Base-by-base conservation (phyloP, 2,797 vertebrate genomes). In the Euthynnus affinis region DNA sequence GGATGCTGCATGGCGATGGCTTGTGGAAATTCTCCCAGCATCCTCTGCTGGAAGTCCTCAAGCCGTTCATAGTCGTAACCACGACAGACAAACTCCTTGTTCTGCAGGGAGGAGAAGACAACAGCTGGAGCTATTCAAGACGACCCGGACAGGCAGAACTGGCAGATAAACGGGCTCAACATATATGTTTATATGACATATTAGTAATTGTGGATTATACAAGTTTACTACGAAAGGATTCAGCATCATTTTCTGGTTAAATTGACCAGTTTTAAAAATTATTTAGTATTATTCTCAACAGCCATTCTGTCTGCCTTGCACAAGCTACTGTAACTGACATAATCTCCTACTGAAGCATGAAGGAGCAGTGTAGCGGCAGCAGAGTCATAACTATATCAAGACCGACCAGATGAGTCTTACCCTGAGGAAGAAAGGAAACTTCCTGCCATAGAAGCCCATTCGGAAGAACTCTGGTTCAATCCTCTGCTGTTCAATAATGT, bases 1-100 rank as follows among this genome's bases (percentile, higher is more conserved):
- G 98, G 98, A 89, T 99, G 98, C 94, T 99, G 98, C 98, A 99
- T 99, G 86, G 98, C 98, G 8, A 99, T 98, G 37, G 98, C 98
- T 87, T 99, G 98, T 1, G 98, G 98, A 88, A 99, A 99, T 94
- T 99, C 98, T 25, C 97, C 97, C 86, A 99, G 96, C 98, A 99
- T 99, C 91, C 98, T 96, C 85, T 99, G 98, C 93, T 99, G 98
- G 92, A 99, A 99, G 76, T 98, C 97, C 90, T 99, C 98, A 10
- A 99, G 96, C 25, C 98, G 95, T 88, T 99, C 98, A 0, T 99
- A 99, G 94, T 99, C 98, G 0, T 99, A 98, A 78, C 98, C 98
- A 12, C 98, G 96, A 87, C 98, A 99, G 71, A 99, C 97, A 55
- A 99, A 99, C 73, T 99, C 98, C 88, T 99, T 99, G 93, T 99